Base-by-base conservation (phyloP, 2,797 vertebrate genomes). In the Cossypha niveicapilla region DNA sequence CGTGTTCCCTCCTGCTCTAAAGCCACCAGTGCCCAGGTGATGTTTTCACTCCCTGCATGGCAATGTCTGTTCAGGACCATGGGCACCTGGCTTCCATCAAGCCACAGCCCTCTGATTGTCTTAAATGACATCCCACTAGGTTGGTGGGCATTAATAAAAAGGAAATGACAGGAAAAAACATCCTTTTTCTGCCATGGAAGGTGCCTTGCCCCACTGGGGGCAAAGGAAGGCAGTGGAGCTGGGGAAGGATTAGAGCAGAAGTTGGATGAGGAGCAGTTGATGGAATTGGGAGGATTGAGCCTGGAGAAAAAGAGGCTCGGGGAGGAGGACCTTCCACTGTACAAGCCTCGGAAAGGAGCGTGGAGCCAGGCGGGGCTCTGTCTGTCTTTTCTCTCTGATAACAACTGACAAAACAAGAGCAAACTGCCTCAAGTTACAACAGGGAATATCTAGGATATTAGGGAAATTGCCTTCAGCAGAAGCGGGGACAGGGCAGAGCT, bases 381-480 rank as follows among this genome's bases (percentile, higher is more conserved):
- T 12, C 23, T 47, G 28, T 13, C 25, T 41, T 16, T 41, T 28
- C 18, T 54, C n/a, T 6, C 27, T 10, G 27, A 13, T 0, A 42
- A 30, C 30, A 23, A 47, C 30, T 3, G 22, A 9, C 25, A n/a
- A 15, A 18, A 35, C 6, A 28, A 48, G 13, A 67, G 22, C 22
- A 35, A 35, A 35, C 18, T n/a, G 10, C 15, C 18, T 21, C 41
- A 7, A n/a, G 16, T 42, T 24, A 27, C 35, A 61, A 2, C 18
- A 14, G 18, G 27, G 0, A 4, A 14, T 5, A 16, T 32, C 42
- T 24, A 25, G 27, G 6, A 2, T 48, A 5, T n/a, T 0, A 15
- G 19, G 6, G 10, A 21, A 60, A 42, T 61, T 3, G 16, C 41
- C 13, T n/a, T 35, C n/a, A 24, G 4, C 32, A 62, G 23, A 19